A percentile compares a stretch with the other conserved stretches of the same genome.
Conservation (phyloP, 2,113 vertebrate species). For the Callocephalon fimbriatum region DNA sequence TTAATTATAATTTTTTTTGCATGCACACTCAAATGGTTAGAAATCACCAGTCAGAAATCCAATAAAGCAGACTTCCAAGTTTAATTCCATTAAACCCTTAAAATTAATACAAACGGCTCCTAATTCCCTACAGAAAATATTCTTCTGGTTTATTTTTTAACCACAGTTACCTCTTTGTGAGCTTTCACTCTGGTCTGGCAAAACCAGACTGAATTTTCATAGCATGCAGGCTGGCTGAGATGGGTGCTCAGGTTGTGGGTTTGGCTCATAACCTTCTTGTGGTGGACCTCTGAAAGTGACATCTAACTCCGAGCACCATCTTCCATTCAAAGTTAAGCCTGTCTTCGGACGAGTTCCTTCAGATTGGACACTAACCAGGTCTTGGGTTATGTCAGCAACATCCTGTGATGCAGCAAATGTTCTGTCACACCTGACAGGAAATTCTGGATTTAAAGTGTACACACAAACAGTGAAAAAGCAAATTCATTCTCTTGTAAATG, state of each 20-base stretch:
- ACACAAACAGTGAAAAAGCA: neutral
- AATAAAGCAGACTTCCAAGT: neutral
- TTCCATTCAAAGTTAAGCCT: neutral
- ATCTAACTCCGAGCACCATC: rapidly evolving
- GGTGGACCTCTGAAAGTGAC: neutral
- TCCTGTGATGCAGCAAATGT: neutral
- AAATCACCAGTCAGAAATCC: neutral
- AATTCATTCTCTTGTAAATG: neutral
- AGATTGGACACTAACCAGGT: neutral
- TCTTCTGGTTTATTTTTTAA: neutral
- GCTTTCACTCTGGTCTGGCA: neutral
- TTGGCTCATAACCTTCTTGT: neutral
- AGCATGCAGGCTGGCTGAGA: neutral
- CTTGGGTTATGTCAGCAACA: neutral
- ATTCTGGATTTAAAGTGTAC: neutral
- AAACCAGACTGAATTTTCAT: neutral
- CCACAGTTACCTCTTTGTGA: neutral
- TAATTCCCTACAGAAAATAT: neutral
- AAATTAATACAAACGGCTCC: neutral
- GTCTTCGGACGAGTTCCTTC: neutral
- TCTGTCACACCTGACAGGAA: neutral
- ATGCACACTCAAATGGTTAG: neutral
- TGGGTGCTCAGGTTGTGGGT: rapidly evolving
- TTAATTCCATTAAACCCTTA: neutral
- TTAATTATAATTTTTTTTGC: neutral